Percentiles rank a stretch among this genome's conserved stretches.
phyloP scores from a whole-genome alignment of 53 echinoderm and acorn worm genomes.

The Stichopus horrens region DNA sequence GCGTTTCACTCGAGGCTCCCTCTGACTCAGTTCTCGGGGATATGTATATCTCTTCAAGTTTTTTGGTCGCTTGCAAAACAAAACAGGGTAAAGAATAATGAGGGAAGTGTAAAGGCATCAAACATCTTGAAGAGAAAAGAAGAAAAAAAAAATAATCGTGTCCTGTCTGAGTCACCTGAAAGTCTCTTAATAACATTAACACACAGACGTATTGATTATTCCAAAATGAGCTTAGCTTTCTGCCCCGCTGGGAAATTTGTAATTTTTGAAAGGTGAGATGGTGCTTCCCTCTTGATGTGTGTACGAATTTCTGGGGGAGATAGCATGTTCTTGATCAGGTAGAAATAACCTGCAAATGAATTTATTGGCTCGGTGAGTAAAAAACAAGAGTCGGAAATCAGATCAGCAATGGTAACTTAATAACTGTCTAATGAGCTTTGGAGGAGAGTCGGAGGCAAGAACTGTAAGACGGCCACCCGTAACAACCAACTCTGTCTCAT shows the following conservation, averaged over 20 bases:
- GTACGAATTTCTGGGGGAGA: not conserved
- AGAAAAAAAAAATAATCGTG: not conserved
- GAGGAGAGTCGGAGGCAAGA: not conserved
- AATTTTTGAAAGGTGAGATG: constrained; percentile 27
- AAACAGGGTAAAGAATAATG: not conserved
- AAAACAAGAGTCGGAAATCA: not conserved
- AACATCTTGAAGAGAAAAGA: not conserved
- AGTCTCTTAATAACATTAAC: constrained; percentile 42
- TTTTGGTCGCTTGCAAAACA: not conserved
- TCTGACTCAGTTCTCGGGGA: not conserved
- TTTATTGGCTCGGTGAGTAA: constrained; percentile 7
- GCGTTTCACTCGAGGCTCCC: not conserved
- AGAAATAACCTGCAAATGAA: constrained; percentile 7
- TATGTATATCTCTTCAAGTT: not conserved
- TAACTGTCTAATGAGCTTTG: constrained; percentile 30
- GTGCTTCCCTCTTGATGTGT: not conserved
- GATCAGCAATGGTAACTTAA: not conserved
- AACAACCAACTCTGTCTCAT: no score
- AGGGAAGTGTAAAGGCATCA: not conserved
- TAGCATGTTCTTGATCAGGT: not conserved
- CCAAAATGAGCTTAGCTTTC: constrained; percentile 23
- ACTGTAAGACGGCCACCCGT: no score
- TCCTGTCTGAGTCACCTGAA: constrained; percentile 14
- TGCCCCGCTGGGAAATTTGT: constrained; percentile 20
- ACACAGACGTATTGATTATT: constrained; percentile 27